These are phyloP conservation scores for Sciurus niger DNA, from an alignment of 2,113 vertebrate genomes.

Conservation along the genomic window DNA sequence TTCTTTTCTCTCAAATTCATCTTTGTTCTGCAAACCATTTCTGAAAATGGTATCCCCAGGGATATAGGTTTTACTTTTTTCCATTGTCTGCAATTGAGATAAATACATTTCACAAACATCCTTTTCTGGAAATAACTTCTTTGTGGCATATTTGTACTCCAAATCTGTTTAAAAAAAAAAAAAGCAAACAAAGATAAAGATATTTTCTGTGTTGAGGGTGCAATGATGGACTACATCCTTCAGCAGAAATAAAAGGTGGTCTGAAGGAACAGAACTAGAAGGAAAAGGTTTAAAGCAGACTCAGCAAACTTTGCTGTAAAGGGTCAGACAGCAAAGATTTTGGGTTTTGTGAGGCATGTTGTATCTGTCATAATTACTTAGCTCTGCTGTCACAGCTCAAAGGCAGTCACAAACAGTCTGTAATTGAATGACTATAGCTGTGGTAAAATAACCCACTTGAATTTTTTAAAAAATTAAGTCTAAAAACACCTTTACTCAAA, in stretches of 20 bases:
- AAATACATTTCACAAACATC: conserved; percentile 36
- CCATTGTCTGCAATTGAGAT: conserved; percentile 36
- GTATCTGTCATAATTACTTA: not conserved
- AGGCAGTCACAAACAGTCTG: not conserved
- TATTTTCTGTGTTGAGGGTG: not conserved
- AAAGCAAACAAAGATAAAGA: not conserved
- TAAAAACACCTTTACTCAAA: too few relatives aligned
- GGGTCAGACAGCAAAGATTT: not conserved
- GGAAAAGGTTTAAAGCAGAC: not conserved
- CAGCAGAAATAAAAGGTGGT: not conserved
- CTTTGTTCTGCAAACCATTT: conserved; percentile 14
- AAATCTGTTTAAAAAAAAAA: not conserved
- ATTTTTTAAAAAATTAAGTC: too few relatives aligned
- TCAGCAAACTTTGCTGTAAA: not conserved
- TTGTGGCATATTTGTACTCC: not conserved
- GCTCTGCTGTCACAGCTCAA: not conserved
- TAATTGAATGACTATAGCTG: not conserved
- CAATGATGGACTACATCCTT: not conserved
- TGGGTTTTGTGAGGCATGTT: not conserved
- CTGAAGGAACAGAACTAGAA: not conserved
- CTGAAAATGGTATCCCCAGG: conserved; percentile 15
- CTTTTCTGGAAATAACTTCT: conserved; percentile 60
- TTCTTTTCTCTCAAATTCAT: conserved; percentile 47
- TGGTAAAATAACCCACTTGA: not conserved
- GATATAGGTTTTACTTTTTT: not conserved